Evolutionary conservation across 1,140 invertebrate species (phyloP).

Genomic region (Homalodisca vitripennis): DNA sequence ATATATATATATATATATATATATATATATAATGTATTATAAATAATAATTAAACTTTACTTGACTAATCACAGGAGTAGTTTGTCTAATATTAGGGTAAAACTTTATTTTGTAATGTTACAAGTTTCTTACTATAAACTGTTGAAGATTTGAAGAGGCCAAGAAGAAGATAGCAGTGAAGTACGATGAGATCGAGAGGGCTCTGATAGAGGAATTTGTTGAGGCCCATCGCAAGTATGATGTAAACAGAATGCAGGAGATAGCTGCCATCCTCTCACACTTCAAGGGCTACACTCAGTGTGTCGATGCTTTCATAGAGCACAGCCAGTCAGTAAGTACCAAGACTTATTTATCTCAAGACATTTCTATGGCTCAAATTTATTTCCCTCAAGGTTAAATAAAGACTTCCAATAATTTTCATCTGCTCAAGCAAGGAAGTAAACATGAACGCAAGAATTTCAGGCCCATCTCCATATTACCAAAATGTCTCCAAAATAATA

Average conservation of each 20-base stretch:
- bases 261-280: conserved; percentile 87
- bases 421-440: no score
- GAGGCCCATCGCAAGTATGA: conserved; percentile 82
- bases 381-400: no score
- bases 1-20: no score
- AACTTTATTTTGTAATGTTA: conserved; percentile 9
- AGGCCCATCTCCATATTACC: no score
- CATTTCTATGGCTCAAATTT: not conserved
- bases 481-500: no score
- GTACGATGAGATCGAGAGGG: conserved; percentile 92
- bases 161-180: conserved; percentile 90
- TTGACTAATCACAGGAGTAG: no score
- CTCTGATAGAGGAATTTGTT: conserved; percentile 94
- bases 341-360: not conserved
- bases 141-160: conserved; percentile 85
- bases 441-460: no score
- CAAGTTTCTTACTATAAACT: conserved; percentile 35
- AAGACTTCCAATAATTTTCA: no score
- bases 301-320: conserved; percentile 95
- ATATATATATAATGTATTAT: no score
- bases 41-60: no score
- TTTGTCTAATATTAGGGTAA: not conserved
- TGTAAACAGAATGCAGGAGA: conserved; percentile 86
- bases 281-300: conserved; percentile 97
- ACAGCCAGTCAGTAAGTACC: conserved; percentile 84